These are phyloP conservation scores for Drosophila neutralis DNA, from an alignment of 2,888 invertebrate genomes.

Conservation along the genomic window DNA sequence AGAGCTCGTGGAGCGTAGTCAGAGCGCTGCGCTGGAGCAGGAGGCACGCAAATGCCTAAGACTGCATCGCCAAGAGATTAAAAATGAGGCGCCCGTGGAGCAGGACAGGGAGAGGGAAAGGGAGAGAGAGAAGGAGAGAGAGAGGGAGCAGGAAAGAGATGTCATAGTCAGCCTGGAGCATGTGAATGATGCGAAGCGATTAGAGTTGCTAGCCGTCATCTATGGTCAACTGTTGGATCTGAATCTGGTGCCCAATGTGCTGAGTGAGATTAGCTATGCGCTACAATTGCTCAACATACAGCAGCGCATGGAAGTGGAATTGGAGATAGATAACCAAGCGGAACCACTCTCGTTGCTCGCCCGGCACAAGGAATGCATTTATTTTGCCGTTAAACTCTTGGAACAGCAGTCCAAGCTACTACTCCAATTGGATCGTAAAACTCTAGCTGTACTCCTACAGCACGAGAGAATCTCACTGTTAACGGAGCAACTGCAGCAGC, in stretches of 20 bases:
- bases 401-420: constrained; percentile 87
- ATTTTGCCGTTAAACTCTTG: constrained; percentile 90
- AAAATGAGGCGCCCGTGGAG: constrained; percentile 57
- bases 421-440: constrained; percentile 85
- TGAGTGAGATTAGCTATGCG: constrained; percentile 82
- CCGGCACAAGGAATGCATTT: constrained; percentile 87
- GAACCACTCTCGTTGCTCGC: constrained; percentile 21
- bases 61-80: constrained; percentile 75
- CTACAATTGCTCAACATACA: constrained; percentile 81
- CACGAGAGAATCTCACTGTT: constrained; percentile 88
- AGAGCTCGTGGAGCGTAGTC: constrained; percentile 77
- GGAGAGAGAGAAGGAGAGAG: constrained; percentile 12
- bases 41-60: constrained; percentile 81
- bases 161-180: constrained; percentile 69
- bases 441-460: constrained; percentile 88
- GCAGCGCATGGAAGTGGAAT: constrained; percentile 1
- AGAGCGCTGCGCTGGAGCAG: constrained; percentile 71
- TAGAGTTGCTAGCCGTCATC: constrained; percentile 78
- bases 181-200: constrained; percentile 50
- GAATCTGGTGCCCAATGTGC: constrained; percentile 82
- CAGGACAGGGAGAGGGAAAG: constrained; percentile 25
- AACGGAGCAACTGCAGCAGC: constrained; percentile 85
- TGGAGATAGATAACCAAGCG: background rate
- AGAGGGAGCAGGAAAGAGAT: constrained; percentile 14
- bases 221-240: constrained; percentile 82